A percentile compares a stretch with the other conserved stretches of the same genome.
Evolutionary conservation across 2,797 vertebrate genomes (phyloP).

Genomic region (Cyclura pinguis): DNA sequence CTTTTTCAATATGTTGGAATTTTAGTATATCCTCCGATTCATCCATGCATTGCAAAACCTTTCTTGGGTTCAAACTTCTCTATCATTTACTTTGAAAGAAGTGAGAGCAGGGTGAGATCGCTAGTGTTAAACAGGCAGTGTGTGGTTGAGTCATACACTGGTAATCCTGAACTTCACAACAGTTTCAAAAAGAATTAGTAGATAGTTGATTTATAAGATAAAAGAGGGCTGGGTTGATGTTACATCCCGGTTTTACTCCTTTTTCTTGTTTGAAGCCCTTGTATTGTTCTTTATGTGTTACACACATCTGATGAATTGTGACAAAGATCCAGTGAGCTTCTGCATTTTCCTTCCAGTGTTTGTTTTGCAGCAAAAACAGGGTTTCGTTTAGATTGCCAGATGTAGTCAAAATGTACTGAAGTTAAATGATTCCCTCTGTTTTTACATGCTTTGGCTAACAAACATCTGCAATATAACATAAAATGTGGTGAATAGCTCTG

Average conservation of each 20-base stretch:
- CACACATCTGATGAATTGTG: constrained; percentile 26
- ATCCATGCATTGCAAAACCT: background rate
- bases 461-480: background rate
- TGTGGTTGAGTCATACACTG: constrained; percentile 34
- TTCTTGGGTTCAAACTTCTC: background rate
- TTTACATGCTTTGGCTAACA: constrained; percentile 16
- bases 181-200: constrained; percentile 31
- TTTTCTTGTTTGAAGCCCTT: constrained; percentile 44
- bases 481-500: background rate
- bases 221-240: constrained; percentile 45
- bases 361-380: constrained; percentile 14
- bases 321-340: background rate
- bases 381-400: background rate
- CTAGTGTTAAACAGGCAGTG: background rate
- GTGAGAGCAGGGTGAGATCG: constrained; percentile 31
- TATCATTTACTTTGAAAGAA: background rate
- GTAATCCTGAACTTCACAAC: constrained; percentile 35
- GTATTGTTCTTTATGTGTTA: constrained; percentile 19
- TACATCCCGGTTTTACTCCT: constrained; percentile 47
- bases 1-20: background rate
- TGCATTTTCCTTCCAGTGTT: constrained; percentile 10
- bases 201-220: constrained; percentile 48
- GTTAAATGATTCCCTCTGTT: background rate
- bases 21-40: background rate
- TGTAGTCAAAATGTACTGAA: background rate